These are phyloP conservation scores for Melanostigma gelatinosum DNA, from an alignment of 2,113 vertebrate genomes.

Conservation along the genomic window DNA sequence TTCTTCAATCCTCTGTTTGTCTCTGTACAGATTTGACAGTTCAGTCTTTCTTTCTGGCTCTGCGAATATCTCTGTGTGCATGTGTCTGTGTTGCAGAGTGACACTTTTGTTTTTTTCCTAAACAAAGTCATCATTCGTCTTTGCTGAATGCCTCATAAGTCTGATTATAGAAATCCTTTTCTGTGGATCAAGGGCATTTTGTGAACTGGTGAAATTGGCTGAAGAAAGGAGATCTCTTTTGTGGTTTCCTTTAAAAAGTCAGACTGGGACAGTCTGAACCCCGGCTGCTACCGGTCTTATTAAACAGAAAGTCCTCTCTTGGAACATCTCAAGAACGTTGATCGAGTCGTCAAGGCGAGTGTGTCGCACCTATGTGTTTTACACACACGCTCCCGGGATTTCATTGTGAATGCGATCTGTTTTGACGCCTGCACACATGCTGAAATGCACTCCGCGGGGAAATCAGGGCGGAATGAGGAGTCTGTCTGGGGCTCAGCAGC, in stretches of 20 bases:
- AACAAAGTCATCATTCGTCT: background rate
- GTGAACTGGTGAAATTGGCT: background rate
- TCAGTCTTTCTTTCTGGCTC: background rate
- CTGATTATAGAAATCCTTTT: constrained; percentile 3
- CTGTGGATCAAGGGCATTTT: background rate
- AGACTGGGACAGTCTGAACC: background rate
- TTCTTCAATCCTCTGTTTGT: background rate
- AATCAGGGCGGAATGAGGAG: constrained; percentile 52
- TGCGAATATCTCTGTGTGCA: constrained; percentile 1
- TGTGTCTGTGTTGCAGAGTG: background rate
- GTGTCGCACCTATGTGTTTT: constrained; percentile 20
- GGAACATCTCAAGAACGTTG: too few relatives aligned
- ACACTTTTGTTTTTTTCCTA: background rate
- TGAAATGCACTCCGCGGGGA: constrained; percentile 47
- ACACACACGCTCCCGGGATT: constrained; percentile 34
- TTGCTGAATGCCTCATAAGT: background rate
- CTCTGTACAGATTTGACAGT: background rate
- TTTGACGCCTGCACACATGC: constrained; percentile 36
- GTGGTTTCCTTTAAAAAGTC: background rate
- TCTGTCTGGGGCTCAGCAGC: background rate
- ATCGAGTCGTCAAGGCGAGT: background rate
- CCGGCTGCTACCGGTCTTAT: background rate
- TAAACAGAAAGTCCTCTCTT: background rate
- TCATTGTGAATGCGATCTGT: constrained; percentile 31
- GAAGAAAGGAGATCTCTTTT: background rate